These are phyloP conservation scores for Tetrao urogallus DNA, from an alignment of 2,113 vertebrate genomes.

Conservation along the genomic window DNA sequence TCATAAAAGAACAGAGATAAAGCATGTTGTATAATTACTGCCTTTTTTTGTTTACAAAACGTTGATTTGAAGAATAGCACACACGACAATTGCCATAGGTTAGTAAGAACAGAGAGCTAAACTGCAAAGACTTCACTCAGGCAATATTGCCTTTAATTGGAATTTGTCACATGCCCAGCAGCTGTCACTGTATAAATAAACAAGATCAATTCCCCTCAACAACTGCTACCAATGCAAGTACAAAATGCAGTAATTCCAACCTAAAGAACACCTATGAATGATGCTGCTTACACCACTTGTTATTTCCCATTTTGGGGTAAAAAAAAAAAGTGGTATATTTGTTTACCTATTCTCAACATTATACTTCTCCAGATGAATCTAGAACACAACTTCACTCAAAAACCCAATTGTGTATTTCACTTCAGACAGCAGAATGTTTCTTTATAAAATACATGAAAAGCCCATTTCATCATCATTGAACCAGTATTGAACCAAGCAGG, in stretches of 20 bases:
- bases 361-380: neutral
- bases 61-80: neutral
- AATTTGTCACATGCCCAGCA: neutral
- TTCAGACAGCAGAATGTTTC: neutral
- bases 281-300: neutral
- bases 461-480: neutral
- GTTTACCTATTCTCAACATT: neutral
- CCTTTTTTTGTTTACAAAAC: neutral
- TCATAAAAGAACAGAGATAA: neutral
- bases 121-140: neutral
- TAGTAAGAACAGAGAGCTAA: neutral
- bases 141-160: neutral
- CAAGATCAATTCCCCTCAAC: neutral
- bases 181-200: neutral
- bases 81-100: neutral
- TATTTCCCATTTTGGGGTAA: neutral
- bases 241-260: neutral
- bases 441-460: neutral
- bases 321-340: neutral
- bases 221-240: neutral
- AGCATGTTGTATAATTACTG: neutral
- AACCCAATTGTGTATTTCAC: neutral
- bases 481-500: neutral
- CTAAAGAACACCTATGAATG: neutral
- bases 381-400: neutral